A percentile compares a stretch with the other conserved stretches of the same genome.
Evolutionary conservation across 2,113 vertebrate species (phyloP).

Genomic region (Alces alces): DNA sequence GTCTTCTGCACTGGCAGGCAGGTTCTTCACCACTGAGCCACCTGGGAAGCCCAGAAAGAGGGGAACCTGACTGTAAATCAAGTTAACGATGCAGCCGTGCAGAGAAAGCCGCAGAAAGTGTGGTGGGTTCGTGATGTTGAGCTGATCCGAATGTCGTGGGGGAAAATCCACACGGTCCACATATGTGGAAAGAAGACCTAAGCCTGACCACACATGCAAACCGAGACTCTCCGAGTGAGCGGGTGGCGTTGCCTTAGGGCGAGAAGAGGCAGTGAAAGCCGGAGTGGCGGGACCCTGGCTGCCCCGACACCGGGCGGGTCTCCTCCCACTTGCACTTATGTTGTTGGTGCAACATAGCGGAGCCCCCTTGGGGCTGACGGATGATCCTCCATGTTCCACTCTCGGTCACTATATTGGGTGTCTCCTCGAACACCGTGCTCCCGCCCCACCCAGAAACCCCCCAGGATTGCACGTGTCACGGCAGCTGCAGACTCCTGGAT

Average conservation of each 20-base stretch:
- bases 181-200: neutral
- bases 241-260: fast-evolving
- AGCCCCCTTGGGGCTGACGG: fast-evolving
- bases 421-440: fast-evolving
- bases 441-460: neutral
- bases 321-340: neutral
- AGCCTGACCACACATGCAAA: fast-evolving
- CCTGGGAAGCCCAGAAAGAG: neutral
- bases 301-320: fast-evolving
- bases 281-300: fast-evolving
- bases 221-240: no score
- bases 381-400: fast-evolving
- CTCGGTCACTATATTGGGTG: fast-evolving
- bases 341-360: fast-evolving
- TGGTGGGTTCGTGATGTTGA: fast-evolving
- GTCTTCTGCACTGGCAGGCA: neutral
- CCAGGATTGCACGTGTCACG: fast-evolving
- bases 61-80: fast-evolving
- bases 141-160: fast-evolving
- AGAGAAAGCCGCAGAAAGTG: fast-evolving
- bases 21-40: neutral
- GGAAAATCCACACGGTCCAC: fast-evolving
- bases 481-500: neutral
- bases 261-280: neutral
- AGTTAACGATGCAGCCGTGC: fast-evolving